phyloP scores from a whole-genome alignment of 1,140 invertebrate species.

The Dreissena rostriformis region DNA sequence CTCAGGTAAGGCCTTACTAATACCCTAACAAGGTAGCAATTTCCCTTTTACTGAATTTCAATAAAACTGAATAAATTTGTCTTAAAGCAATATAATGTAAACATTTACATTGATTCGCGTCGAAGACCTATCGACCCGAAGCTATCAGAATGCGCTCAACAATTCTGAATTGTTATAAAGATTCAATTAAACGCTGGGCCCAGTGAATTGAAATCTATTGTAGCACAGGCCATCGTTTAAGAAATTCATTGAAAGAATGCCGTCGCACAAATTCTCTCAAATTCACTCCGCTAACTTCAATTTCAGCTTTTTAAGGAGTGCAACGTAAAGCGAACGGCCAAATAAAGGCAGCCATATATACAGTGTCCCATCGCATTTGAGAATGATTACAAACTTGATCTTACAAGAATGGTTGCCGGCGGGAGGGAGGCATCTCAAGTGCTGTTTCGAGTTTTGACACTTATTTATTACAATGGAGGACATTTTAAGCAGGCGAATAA shows the following conservation, averaged over 20 bases:
- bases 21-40: conserved; percentile 19
- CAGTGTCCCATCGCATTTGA: conserved; percentile 47
- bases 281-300: conserved; percentile 40
- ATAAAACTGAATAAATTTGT: conserved; percentile 46
- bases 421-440: conserved; percentile 39
- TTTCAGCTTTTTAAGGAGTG: conserved; percentile 35
- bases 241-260: background rate
- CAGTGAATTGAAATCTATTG: conserved; percentile 46
- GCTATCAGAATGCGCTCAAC: conserved; percentile 21
- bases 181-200: conserved; percentile 54
- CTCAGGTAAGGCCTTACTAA: conserved; percentile 30
- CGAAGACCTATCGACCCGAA: conserved; percentile 31
- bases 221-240: background rate
- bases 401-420: conserved; percentile 34
- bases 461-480: conserved; percentile 50
- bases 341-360: background rate
- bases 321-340: conserved; percentile 35
- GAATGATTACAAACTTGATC: conserved; percentile 54
- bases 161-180: conserved; percentile 53
- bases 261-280: conserved; percentile 23
- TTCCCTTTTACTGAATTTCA: conserved; percentile 5
- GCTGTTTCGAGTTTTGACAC: conserved; percentile 57
- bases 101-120: conserved; percentile 33
- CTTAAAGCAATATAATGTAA: conserved; percentile 40
- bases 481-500: conserved; percentile 42